Evolutionary conservation across 2,888 invertebrate species (phyloP), one percentile per base, ranked within the genome.

Genomic region (Spodoptera exigua): DNA sequence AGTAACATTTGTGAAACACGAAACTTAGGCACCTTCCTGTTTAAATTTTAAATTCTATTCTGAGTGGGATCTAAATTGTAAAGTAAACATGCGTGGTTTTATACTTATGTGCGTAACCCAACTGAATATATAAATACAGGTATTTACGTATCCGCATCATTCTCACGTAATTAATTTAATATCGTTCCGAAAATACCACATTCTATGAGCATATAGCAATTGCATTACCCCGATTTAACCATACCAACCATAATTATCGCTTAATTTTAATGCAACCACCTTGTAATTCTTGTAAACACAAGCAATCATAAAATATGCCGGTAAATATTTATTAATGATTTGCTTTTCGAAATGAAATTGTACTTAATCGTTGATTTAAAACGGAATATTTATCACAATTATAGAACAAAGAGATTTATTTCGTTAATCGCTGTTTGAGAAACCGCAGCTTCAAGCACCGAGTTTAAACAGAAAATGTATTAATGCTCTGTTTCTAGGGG

Each of bases 11-110:
- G 63, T 40, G 57, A 49, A 78, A 68, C 61, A 58, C 53, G 56
- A 74, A 80, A 80, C 79, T 71, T 70, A 67, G 65, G 45, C 56
- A 66, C 71, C 70, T 70, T 74, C 70, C 74, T 67, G 75, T 76
- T 80, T 80, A 80, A 80, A 79, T 76, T 79, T 80, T 80, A 73
- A 76, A 79, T 79, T 76, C 67, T 79, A 78, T 80, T 78, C 69
- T 69, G 70, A 73, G 81, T 70, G 62, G 69, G 68, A 70, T 78
- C 67, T 71, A 63, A 76, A 67, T 67, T 78, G 51, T 70, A 63
- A 72, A 69, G 48, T 64, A 68, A 67, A 63, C 65, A 73, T 59
- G 56, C 37, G 71, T 51, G 69, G 70, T 62, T 78, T 73, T 69
- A 48, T 60, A 56, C 12, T 9, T 55, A 45, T 17, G 13, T 47